These are phyloP conservation scores for Zelostemma sp. DNA, from an alignment of 1,140 invertebrate genomes.

Conservation along the genomic window DNA sequence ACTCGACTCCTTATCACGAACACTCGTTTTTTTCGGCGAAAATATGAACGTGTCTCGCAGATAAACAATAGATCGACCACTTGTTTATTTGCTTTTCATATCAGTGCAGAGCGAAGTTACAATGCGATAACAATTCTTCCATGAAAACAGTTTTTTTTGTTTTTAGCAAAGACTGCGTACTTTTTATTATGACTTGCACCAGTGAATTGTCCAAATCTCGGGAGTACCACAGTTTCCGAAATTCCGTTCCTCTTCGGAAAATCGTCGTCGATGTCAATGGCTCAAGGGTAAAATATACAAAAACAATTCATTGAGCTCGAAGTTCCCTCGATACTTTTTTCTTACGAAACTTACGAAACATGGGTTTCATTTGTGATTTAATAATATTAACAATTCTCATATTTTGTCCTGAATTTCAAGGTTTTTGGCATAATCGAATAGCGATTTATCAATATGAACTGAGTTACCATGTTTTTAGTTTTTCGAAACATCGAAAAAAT, in stretches of 20 bases:
- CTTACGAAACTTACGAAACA: no score
- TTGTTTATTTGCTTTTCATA: not conserved
- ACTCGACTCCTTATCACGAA: constrained; percentile 15
- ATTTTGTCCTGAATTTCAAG: no score
- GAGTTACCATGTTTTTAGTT: no score
- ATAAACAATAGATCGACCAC: constrained; percentile 15
- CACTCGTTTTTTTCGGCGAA: constrained; percentile 20
- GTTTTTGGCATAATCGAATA: no score
- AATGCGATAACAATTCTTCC: constrained; percentile 2
- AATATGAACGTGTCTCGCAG: constrained; percentile 4
- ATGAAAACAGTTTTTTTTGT: not conserved
- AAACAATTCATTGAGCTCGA: not conserved
- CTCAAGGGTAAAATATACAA: constrained; percentile 49
- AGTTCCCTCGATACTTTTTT: no score
- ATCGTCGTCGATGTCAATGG: constrained; percentile 85
- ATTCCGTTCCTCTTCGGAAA: constrained; percentile 84
- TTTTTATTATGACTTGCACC: constrained; percentile 73
- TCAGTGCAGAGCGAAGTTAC: no score
- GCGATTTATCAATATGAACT: no score
- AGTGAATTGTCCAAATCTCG: constrained; percentile 81
- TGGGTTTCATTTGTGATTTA: no score
- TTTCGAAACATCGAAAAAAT: no score
- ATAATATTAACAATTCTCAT: no score
- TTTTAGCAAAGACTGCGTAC: not conserved
- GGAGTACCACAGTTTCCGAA: constrained; percentile 89